Base-by-base conservation (phyloP, 64 coral and sea anemone species). In the Acropora tenuis region DNA sequence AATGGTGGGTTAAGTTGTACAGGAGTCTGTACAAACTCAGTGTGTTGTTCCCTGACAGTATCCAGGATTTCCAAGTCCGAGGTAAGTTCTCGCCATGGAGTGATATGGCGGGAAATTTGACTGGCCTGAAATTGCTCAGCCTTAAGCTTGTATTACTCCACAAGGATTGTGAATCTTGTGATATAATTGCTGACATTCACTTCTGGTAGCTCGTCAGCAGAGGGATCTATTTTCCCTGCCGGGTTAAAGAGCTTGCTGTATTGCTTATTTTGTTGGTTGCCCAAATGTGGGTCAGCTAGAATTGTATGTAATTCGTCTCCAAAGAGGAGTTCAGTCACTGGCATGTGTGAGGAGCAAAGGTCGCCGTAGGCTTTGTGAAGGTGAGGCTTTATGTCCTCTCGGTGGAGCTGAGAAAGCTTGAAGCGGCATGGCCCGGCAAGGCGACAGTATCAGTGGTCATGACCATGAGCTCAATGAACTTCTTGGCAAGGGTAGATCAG, bases 321-420 rank as follows among this genome's bases (percentile, higher is more conserved):
- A 52, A 93, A 93, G 4, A 93, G 73, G 48, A 80, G 20, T 19
- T 48, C 77, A 12, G 85, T 89, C 86, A 89, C 41, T 59, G 77
- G 91, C 43, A 8, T 49, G 30, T 69, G 75, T 11, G 86, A 17
- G 57, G 65, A 88, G 74, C 92, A 84, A 4, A 83, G 58, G 52
- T 88, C 50, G 8, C 67, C 69, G 52, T 93, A 73, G 49, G 69
- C 84, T n/a, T 60, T 93, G 78, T 88, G 77, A 19, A 88, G 60
- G 44, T 81, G 48, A 73, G 91, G 83, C 59, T 79, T 66, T 0
- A 88, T 93, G 48, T 78, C 69, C 13, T 91, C 89, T 40, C 79
- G 49, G 74, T 69, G 19, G 11, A 74, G 5, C 59, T 84, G 89
- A 18, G 78, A 91, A 16, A 91, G 77, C 78, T 69, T 43, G 67